A percentile compares a stretch with the other conserved stretches of the same genome.
phyloP scores from a whole-genome alignment of 2,888 invertebrate genomes.

The Nephrotoma guestfalica region DNA sequence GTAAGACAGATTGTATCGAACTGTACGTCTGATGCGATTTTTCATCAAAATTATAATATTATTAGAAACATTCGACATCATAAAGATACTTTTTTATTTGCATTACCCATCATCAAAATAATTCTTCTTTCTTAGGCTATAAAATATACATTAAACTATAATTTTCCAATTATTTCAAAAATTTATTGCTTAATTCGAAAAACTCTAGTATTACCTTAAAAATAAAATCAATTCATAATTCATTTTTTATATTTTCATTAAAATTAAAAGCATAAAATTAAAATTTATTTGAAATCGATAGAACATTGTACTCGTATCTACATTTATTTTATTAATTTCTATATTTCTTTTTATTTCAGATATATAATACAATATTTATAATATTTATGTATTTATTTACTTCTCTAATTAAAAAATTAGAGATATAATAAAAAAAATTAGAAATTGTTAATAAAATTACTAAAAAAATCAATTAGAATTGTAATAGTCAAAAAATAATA shows the following conservation, averaged over 20 bases:
- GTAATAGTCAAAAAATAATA: not conserved
- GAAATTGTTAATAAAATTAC: not conserved
- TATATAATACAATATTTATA: not conserved
- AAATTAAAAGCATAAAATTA: not conserved
- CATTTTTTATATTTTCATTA: not conserved
- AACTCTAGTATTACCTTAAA: not conserved
- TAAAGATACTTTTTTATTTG: too few relatives aligned
- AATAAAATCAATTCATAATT: not conserved
- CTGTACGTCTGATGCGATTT: too few relatives aligned
- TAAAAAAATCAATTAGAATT: not conserved
- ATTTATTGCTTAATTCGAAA: not conserved
- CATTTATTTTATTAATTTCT: not conserved
- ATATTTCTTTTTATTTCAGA: not conserved
- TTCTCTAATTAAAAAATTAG: not conserved
- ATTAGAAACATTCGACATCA: too few relatives aligned
- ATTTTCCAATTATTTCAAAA: not conserved
- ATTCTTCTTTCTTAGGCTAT: not conserved
- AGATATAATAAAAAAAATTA: not conserved
- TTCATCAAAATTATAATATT: too few relatives aligned
- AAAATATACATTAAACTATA: not conserved
- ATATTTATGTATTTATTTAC: not conserved
- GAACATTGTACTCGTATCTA: not conserved
- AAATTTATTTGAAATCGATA: not conserved
- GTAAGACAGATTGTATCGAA: too few relatives aligned
- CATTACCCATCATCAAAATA: not conserved